Percentiles rank a stretch among this genome's conserved stretches.
These are phyloP conservation scores for Sesia bembeciformis DNA, from an alignment of 2,888 invertebrate species.

Conservation along the genomic window DNA sequence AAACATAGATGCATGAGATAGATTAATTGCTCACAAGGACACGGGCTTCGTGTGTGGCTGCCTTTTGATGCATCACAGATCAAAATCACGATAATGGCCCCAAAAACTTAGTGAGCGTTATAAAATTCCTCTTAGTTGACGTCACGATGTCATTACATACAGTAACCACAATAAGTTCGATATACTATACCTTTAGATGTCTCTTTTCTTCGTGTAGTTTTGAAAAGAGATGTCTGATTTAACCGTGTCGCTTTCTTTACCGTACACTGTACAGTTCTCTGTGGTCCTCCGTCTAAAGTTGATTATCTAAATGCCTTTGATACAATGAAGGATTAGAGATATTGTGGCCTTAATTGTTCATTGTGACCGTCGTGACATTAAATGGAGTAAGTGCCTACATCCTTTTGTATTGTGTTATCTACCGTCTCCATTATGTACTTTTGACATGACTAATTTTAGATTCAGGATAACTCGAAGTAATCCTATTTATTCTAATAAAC, in stretches of 20 bases:
- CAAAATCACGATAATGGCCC: constrained; percentile 55
- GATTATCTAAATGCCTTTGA: constrained; percentile 60
- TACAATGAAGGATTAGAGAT: constrained; percentile 41
- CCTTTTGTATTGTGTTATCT: constrained; percentile 7
- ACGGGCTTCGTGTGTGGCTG: constrained; percentile 60
- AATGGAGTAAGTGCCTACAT: constrained; percentile 19
- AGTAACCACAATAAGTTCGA: background rate
- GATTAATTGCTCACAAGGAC: constrained; percentile 56
- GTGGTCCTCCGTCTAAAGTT: constrained; percentile 30
- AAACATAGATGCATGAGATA: constrained; percentile 16
- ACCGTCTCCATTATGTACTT: background rate
- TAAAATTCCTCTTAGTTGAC: constrained; percentile 50
- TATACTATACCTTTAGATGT: background rate
- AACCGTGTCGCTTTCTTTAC: background rate
- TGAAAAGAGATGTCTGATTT: background rate
- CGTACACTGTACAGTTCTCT: constrained; percentile 19
- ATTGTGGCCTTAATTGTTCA: constrained; percentile 43
- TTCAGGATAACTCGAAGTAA: background rate
- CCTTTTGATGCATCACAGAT: constrained; percentile 53
- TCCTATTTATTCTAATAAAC: too few relatives aligned
- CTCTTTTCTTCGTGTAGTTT: background rate
- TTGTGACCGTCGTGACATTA: constrained; percentile 18
- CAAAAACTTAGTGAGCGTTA: constrained; percentile 43
- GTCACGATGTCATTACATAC: constrained; percentile 43
- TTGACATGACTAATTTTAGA: background rate